Conservation (phyloP, 2,888 invertebrate species). For the Dicycla oo region DNA sequence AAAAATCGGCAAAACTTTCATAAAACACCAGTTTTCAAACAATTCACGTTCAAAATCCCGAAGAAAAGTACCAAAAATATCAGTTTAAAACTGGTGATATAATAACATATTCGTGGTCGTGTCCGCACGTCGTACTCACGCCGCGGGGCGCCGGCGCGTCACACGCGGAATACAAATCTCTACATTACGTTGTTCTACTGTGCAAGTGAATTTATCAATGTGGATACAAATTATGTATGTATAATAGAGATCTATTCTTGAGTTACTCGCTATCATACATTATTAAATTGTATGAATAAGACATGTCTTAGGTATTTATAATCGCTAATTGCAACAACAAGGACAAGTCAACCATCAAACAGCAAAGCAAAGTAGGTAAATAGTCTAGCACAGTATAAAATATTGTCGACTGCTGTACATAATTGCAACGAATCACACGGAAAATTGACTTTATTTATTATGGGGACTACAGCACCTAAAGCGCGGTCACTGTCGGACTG, state of each 20-base stretch:
- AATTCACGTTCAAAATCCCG: slow-evolving; percentile 34
- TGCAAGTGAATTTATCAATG: slow-evolving; percentile 46
- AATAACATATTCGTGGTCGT: slow-evolving; percentile 35
- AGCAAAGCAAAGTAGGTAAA: neutral
- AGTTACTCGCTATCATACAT: neutral
- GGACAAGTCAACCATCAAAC: no score
- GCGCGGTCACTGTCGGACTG: no score
- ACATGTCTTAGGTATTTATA: slow-evolving; percentile 1
- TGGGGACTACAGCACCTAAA: no score
- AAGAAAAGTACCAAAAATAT: slow-evolving; percentile 35
- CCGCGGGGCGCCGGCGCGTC: slow-evolving; percentile 7
- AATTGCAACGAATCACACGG: no score
- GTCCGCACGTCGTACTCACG: slow-evolving; percentile 44
- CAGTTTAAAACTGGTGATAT: slow-evolving; percentile 44
- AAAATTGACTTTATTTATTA: no score
- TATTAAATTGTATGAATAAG: slow-evolving; percentile 4
- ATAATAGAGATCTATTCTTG: neutral
- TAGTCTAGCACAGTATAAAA: neutral
- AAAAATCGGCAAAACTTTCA: neutral
- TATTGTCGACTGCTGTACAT: neutral
- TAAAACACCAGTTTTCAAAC: slow-evolving; percentile 14
- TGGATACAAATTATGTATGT: slow-evolving; percentile 13
- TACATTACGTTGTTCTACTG: slow-evolving; percentile 35
- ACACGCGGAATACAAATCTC: slow-evolving; percentile 44
- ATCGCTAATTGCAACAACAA: neutral